These are phyloP conservation scores for Trochalopteron elliotii DNA, from an alignment of 2,113 vertebrate species.

Conservation along the genomic window DNA sequence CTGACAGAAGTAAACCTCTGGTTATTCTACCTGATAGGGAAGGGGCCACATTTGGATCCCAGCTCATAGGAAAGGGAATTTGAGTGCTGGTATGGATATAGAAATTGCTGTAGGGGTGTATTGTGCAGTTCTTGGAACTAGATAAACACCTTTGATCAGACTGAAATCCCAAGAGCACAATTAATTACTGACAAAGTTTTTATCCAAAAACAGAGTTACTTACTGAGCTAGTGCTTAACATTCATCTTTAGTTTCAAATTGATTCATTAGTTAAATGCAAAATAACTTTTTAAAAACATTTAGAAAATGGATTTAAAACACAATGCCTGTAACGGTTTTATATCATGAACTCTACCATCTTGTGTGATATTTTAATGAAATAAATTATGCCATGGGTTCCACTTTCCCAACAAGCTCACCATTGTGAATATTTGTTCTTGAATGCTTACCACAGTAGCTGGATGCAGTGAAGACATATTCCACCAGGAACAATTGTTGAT, in stretches of 20 bases:
- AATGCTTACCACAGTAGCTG: background rate
- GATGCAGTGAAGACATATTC: background rate
- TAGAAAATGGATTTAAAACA: slow-evolving; percentile 15
- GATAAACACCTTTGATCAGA: background rate
- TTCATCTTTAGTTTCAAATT: background rate
- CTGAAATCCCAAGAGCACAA: background rate
- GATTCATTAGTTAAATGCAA: background rate
- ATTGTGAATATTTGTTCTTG: background rate
- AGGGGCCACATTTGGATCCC: background rate
- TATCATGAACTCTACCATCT: background rate
- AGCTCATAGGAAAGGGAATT: background rate
- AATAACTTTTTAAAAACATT: slow-evolving; percentile 17
- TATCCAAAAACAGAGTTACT: background rate
- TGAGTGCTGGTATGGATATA: background rate
- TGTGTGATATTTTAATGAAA: background rate
- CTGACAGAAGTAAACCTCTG: background rate
- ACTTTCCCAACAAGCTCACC: background rate
- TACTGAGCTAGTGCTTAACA: background rate
- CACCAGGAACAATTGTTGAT: background rate
- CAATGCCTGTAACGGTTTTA: background rate
- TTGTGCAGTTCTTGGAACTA: background rate
- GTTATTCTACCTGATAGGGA: background rate
- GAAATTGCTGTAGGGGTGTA: background rate
- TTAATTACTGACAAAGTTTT: background rate
- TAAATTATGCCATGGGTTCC: background rate